Conservation (phyloP, 1,140 invertebrate genomes). For the Lepidurus apus region DNA sequence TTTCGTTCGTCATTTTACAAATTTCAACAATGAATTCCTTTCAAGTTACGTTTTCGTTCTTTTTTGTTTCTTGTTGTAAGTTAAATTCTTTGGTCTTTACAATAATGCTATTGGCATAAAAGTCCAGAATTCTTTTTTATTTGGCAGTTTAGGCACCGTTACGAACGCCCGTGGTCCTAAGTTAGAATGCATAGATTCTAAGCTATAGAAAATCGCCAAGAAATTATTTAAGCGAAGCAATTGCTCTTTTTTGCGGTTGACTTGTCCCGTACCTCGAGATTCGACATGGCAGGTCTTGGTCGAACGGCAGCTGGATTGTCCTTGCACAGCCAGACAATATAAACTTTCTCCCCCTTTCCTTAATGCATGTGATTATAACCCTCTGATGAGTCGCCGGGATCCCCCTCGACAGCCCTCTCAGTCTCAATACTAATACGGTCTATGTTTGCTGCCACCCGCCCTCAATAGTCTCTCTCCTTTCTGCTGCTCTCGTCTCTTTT, state of each 20-base stretch:
- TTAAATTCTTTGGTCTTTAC: no score
- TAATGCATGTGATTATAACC: conserved; percentile 22
- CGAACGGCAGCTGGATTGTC: background rate
- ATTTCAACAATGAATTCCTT: no score
- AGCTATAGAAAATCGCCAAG: background rate
- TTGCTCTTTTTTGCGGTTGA: background rate
- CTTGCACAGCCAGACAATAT: background rate
- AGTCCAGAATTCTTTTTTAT: no score
- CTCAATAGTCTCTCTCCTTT: background rate
- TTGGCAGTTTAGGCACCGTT: no score
- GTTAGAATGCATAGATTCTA: background rate
- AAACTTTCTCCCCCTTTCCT: background rate
- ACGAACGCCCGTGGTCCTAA: background rate
- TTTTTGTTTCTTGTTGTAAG: no score
- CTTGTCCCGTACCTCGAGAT: background rate
- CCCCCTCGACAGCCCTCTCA: background rate
- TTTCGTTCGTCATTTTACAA: no score
- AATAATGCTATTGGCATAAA: no score
- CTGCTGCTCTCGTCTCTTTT: background rate
- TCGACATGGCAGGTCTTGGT: background rate
- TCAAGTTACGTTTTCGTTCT: no score
- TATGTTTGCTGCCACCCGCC: background rate
- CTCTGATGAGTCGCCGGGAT: background rate
- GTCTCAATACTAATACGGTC: background rate
- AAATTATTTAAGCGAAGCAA: background rate